Percentiles rank a stretch among this genome's conserved stretches.
Conservation (phyloP, 2,888 invertebrate species). For the Leucozona laternaria region DNA sequence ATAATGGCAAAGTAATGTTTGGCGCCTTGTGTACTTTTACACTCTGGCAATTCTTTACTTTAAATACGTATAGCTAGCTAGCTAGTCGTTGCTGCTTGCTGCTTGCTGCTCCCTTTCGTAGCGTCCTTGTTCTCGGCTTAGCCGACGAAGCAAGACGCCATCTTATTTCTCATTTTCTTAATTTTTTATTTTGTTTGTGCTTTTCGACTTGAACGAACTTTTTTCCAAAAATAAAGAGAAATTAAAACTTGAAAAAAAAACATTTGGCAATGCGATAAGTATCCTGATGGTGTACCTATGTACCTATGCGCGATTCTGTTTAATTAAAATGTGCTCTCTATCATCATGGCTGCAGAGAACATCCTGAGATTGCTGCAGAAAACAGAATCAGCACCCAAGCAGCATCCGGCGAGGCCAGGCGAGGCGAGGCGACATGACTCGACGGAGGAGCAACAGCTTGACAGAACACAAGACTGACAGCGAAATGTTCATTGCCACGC, state of each 20-base stretch:
- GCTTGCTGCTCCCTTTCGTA: neutral
- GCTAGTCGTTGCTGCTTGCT: neutral
- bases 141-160: slow-evolving; percentile 1
- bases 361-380: slow-evolving; percentile 53
- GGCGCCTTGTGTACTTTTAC: slow-evolving; percentile 73
- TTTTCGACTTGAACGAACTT: slow-evolving; percentile 42
- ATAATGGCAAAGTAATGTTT: slow-evolving; percentile 73
- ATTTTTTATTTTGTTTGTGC: slow-evolving; percentile 13
- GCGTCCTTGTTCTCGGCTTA: neutral
- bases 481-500: slow-evolving; percentile 61
- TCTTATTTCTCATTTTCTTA: slow-evolving; percentile 12
- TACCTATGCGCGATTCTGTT: slow-evolving; percentile 58
- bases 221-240: slow-evolving; percentile 20
- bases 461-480: slow-evolving; percentile 64
- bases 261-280: slow-evolving; percentile 55
- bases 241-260: neutral
- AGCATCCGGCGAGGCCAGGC: slow-evolving; percentile 17
- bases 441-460: slow-evolving; percentile 65
- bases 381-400: slow-evolving; percentile 20
- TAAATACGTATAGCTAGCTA: neutral
- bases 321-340: slow-evolving; percentile 74
- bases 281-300: slow-evolving; percentile 45
- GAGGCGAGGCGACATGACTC: too few species aligned
- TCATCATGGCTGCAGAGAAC: slow-evolving; percentile 51
- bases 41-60: slow-evolving; percentile 56